Evolutionary conservation across 2,888 invertebrate species (phyloP).

Genomic region (Watsonalla binaria): DNA sequence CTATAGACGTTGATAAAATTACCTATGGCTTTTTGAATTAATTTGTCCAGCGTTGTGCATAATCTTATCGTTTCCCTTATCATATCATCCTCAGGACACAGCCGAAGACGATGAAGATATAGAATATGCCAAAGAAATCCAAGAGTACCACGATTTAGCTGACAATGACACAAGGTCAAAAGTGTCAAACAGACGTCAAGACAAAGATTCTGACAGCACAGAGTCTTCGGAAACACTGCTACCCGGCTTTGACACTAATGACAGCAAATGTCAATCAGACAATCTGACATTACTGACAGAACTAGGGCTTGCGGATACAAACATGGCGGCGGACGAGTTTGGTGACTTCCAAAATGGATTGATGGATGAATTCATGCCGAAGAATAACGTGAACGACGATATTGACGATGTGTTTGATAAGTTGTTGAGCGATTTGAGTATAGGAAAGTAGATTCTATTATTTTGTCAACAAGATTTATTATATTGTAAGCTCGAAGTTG

Average conservation of each 20-base stretch:
- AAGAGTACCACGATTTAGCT: conserved; percentile 66
- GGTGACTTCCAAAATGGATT: conserved; percentile 68
- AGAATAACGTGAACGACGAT: conserved; percentile 31
- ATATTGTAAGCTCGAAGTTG: background rate
- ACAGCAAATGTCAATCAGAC: conserved; percentile 25
- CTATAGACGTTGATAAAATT: too few relatives aligned
- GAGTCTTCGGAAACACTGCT: conserved; percentile 58
- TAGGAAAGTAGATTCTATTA: conserved; percentile 34
- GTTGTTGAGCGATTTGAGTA: conserved; percentile 56
- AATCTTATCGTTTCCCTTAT: too few relatives aligned
- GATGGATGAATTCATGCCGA: conserved; percentile 46
- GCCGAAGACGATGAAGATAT: conserved; percentile 79
- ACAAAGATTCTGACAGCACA: conserved; percentile 52
- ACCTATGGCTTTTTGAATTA: too few relatives aligned
- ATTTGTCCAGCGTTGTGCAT: too few relatives aligned
- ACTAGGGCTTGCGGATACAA: conserved; percentile 76
- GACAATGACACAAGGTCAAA: conserved; percentile 61
- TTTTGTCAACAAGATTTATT: background rate
- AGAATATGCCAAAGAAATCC: conserved; percentile 67
- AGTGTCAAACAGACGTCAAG: conserved; percentile 50
- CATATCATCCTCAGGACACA: conserved; percentile 44
- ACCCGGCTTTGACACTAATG: conserved; percentile 46
- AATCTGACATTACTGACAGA: conserved; percentile 74
- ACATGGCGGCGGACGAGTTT: conserved; percentile 47
- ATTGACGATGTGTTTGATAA: conserved; percentile 63